Conservation (phyloP, 2,113 vertebrate species). For the Montifringilla adamsi region DNA sequence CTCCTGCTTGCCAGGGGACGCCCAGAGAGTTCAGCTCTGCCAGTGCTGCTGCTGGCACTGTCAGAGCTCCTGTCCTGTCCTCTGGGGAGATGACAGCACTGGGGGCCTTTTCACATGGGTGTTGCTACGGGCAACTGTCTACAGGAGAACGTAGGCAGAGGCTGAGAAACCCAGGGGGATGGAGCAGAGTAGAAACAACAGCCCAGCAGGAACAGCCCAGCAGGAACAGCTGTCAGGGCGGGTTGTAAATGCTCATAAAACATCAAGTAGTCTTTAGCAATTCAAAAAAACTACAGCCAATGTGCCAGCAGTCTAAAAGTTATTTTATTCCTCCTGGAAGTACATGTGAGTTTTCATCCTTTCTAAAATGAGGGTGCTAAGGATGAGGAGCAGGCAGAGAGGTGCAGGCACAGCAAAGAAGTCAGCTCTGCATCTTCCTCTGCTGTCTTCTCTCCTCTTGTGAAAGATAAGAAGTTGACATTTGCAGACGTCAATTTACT, state of each 20-base stretch:
- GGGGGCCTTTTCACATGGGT: neutral
- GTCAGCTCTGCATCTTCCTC: neutral
- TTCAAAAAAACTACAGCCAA: neutral
- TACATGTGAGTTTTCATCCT: neutral
- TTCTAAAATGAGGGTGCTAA: neutral
- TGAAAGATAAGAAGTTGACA: neutral
- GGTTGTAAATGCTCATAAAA: neutral
- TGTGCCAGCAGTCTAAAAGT: neutral
- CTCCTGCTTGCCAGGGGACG: neutral
- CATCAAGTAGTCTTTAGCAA: neutral
- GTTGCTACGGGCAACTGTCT: constrained; percentile 28
- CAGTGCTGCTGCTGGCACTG: neutral
- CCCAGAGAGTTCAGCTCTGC: neutral
- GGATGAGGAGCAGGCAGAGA: neutral
- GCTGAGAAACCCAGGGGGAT: neutral
- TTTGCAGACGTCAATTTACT: neutral
- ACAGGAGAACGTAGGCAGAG: neutral
- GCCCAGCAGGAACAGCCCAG: neutral
- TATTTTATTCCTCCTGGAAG: neutral
- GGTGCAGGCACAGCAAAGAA: neutral
- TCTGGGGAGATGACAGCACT: fast-evolving
- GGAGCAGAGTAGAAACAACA: neutral
- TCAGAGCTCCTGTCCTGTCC: neutral
- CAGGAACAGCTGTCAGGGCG: neutral
- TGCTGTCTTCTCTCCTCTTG: neutral